Percentiles rank a stretch among this genome's conserved stretches.
phyloP scores from a whole-genome alignment of 2,888 invertebrate species.

The Uloborus plumipes region DNA sequence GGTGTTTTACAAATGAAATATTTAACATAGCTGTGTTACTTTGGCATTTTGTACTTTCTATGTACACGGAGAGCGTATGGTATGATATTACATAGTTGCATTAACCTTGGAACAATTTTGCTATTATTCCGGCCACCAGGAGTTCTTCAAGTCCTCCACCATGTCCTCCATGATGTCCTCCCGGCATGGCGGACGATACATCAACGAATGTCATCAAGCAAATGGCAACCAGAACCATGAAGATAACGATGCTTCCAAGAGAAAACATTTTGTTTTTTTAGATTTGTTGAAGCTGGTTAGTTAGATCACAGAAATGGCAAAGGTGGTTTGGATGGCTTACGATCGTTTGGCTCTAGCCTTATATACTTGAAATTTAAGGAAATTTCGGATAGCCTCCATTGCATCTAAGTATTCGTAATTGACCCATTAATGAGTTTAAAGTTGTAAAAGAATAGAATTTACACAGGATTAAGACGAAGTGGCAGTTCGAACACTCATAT shows the following conservation, averaged over 20 bases:
- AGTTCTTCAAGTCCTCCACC: constrained; percentile 13
- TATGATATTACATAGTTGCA: no score
- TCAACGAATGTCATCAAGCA: constrained; percentile 13
- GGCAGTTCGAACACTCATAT: no score
- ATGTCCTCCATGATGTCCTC: neutral
- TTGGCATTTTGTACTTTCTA: no score
- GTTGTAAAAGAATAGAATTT: no score
- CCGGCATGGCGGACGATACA: constrained; percentile 20
- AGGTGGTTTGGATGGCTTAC: neutral
- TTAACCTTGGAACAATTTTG: constrained; percentile 25
- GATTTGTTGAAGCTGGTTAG: neutral
- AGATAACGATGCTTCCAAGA: neutral
- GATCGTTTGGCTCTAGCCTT: neutral
- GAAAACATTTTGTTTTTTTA: neutral
- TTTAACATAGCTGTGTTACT: no score
- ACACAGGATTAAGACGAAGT: no score
- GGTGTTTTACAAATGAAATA: no score
- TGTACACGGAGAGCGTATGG: no score
- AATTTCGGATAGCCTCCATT: neutral
- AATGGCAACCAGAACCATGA: constrained; percentile 8
- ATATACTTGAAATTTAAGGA: neutral
- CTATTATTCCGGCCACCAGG: constrained; percentile 39
- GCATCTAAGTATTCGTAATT: no score
- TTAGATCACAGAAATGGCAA: neutral
- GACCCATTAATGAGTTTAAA: no score